Evolutionary conservation across 2,888 invertebrate species (phyloP).

Genomic region (Sarcophaga caerulescens): DNA sequence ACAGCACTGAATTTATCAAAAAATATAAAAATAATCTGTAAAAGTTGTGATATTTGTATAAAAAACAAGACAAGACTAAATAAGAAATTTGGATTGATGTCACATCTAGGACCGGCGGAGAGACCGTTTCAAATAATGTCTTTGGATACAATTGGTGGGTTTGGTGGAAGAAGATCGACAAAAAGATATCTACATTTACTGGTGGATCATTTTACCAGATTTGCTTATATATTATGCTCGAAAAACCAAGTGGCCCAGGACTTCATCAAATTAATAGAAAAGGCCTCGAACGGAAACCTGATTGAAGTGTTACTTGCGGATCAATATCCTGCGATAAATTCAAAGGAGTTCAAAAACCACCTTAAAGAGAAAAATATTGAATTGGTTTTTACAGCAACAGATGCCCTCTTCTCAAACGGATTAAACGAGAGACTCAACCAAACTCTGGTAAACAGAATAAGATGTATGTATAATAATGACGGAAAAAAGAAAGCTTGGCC

Average conservation of each 20-base stretch:
- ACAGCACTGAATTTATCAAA: constrained; percentile 54
- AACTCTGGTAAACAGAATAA: constrained; percentile 62
- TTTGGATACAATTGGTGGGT: constrained; percentile 74
- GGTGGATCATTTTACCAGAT: constrained; percentile 74
- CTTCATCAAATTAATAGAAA: constrained; percentile 71
- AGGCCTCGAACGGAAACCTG: constrained; percentile 61
- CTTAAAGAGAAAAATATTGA: constrained; percentile 65
- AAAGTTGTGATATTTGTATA: constrained; percentile 61
- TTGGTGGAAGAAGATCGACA: constrained; percentile 73
- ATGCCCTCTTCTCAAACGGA: constrained; percentile 60
- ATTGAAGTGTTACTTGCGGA: constrained; percentile 70
- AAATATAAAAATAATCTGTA: constrained; percentile 51
- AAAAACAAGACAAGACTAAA: constrained; percentile 63
- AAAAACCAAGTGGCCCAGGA: constrained; percentile 72
- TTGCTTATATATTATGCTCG: constrained; percentile 72
- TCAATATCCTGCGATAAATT: constrained; percentile 74
- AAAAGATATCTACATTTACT: constrained; percentile 74
- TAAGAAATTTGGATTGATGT: constrained; percentile 58
- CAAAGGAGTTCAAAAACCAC: constrained; percentile 73
- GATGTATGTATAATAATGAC: constrained; percentile 63
- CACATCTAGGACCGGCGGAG: constrained; percentile 65
- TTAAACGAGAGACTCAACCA: constrained; percentile 54
- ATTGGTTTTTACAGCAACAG: constrained; percentile 59
- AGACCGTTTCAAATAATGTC: constrained; percentile 73
- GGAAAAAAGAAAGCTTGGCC: constrained; percentile 58